Evolutionary conservation across 1,140 invertebrate genomes (phyloP), one percentile per base, ranked within the genome.

Genomic region (Musca vetustissima): DNA sequence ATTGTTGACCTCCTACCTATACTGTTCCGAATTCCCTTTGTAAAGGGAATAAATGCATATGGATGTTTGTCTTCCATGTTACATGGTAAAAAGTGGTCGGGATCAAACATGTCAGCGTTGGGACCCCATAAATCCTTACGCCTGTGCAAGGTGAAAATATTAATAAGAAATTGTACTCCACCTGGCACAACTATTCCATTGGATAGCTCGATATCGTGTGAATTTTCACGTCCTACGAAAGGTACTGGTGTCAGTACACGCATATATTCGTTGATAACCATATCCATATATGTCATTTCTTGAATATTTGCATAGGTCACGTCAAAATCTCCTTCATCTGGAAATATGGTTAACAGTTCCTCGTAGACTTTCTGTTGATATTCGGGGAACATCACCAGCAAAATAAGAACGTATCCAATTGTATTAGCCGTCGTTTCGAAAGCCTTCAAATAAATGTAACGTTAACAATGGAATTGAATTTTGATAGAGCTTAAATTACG

Each of bases 261-360:
- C 64, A 90, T 69, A 11, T 85, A 84, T 78, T 91, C 89, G 72
- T 88, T 88, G 4, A 91, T 83, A 1, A 87, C 85, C 67, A 85
- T 84, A 68, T 89, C 88, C 21, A 90, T 81, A 72, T 90, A 89
- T 49, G 85, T 85, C 86, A 93, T 85, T 55, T 85, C 73, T 19
- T 83, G 74, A 0, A 89, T 69, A 65, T 89, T 86, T 8, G 86
- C 82, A 69, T 84, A 83, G 8, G 83, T 86, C 0, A 84, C 78
- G 47, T 84, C 75, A 25, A 79, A 73, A 66, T 84, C 73, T n/a
- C 68, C 75, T 47, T 76, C 70, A 1, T 70, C 14, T n/a, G 85
- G 87, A 75, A 89, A 88, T 7, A 91, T 83, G 25, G 76, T 49
- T 61, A 84, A 78, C 36, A 91, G 71, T 80, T 92, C 91, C 28